Percentiles rank a stretch among this genome's conserved stretches.
These are phyloP conservation scores for Ectropis crepuscularia DNA, from an alignment of 2,888 invertebrate species.

Conservation along the genomic window DNA sequence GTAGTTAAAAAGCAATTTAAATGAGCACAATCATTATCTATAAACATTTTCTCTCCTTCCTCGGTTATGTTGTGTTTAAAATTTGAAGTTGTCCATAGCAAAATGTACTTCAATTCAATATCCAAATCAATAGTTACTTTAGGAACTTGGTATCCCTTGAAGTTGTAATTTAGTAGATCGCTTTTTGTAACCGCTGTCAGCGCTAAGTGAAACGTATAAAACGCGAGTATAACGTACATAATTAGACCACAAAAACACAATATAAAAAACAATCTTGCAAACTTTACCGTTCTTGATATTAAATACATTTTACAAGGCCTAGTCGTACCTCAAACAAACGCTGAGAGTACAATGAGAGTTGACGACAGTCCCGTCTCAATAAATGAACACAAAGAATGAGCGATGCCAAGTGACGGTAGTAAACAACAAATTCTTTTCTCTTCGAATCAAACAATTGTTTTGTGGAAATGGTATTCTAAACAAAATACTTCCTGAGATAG, in stretches of 20 bases:
- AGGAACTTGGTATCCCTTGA: slow-evolving; percentile 17
- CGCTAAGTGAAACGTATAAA: slow-evolving; percentile 67
- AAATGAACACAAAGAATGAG: slow-evolving; percentile 44
- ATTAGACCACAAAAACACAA: slow-evolving; percentile 64
- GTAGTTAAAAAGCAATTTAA: slow-evolving; percentile 68
- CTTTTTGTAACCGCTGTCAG: slow-evolving; percentile 49
- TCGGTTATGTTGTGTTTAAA: slow-evolving; percentile 38
- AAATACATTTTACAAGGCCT: slow-evolving; percentile 53
- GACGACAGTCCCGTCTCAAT: slow-evolving; percentile 49
- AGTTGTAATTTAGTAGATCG: slow-evolving; percentile 19
- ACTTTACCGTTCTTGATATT: slow-evolving; percentile 57
- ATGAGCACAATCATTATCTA: slow-evolving; percentile 56
- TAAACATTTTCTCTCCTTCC: slow-evolving; percentile 58
- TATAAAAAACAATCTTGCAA: slow-evolving; percentile 70
- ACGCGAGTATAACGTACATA: slow-evolving; percentile 62
- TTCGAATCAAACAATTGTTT: slow-evolving; percentile 56
- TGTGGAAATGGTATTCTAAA: slow-evolving; percentile 27
- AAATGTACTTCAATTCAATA: slow-evolving; percentile 57
- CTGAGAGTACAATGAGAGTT: slow-evolving; percentile 47
- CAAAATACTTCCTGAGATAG: slow-evolving; percentile 21
- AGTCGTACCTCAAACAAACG: slow-evolving; percentile 18
- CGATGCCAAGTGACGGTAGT: slow-evolving; percentile 47
- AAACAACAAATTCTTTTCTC: slow-evolving; percentile 63
- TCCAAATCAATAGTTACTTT: slow-evolving; percentile 33
- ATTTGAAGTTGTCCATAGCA: slow-evolving; percentile 58